phyloP scores from a whole-genome alignment of 1,140 invertebrate genomes.

The Pentalonia nigronervosa region DNA sequence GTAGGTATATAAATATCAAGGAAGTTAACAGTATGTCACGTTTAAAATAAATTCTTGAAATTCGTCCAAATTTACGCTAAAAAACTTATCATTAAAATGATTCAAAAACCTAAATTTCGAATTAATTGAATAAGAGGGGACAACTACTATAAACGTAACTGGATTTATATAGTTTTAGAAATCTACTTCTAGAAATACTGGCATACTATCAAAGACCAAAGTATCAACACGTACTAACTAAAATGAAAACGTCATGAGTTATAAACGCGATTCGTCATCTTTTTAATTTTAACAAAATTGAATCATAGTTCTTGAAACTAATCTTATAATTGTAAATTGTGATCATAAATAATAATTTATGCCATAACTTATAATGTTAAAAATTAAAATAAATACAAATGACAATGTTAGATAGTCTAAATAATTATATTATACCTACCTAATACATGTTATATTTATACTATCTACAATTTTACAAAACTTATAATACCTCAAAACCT shows the following conservation, averaged over 20 bases:
- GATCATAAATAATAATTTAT: neutral
- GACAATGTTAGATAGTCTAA: neutral
- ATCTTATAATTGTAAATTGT: neutral
- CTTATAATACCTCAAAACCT: no score
- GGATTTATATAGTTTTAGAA: constrained; percentile 18
- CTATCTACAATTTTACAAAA: no score
- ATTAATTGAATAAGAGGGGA: constrained; percentile 3
- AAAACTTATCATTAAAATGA: neutral
- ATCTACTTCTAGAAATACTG: constrained; percentile 19
- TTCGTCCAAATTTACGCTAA: neutral
- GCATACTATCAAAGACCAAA: neutral
- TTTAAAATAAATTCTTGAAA: constrained; percentile 19
- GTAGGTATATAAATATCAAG: neutral
- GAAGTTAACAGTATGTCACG: neutral
- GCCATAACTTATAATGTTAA: neutral
- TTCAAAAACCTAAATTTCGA: neutral
- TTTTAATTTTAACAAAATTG: constrained; percentile 17
- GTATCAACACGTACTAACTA: constrained; percentile 5
- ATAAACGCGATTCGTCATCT: neutral
- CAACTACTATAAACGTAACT: constrained; percentile 10
- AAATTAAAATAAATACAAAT: neutral
- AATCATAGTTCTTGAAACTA: constrained; percentile 9
- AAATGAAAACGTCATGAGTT: constrained; percentile 22
- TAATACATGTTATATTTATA: no score
- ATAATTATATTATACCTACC: neutral